Conservation (phyloP, 1,140 invertebrate species). For the Helicorthomorpha holstii region DNA sequence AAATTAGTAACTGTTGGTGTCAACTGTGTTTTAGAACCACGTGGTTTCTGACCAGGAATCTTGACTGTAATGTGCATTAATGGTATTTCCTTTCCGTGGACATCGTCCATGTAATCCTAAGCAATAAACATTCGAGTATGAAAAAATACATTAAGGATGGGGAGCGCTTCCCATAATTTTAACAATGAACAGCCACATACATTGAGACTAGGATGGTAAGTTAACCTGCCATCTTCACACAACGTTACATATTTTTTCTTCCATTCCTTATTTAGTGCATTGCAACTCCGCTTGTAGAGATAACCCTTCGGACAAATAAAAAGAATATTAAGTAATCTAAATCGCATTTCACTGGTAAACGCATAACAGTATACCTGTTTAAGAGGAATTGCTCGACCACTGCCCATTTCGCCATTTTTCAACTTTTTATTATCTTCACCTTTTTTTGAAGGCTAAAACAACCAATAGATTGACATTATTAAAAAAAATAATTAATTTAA, state of each 20-base stretch:
- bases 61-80: slow-evolving; percentile 93
- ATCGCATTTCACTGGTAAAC: slow-evolving; percentile 5
- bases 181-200: slow-evolving; percentile 46
- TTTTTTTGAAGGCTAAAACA: slow-evolving; percentile 54
- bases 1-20: slow-evolving; percentile 11
- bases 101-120: slow-evolving; percentile 95
- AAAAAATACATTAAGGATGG: too few relatives aligned
- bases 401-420: slow-evolving; percentile 59
- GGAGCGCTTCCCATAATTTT: too few relatives aligned
- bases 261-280: slow-evolving; percentile 92
- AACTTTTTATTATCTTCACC: slow-evolving; percentile 58
- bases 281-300: slow-evolving; percentile 88
- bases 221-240: slow-evolving; percentile 79
- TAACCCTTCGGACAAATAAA: slow-evolving; percentile 41
- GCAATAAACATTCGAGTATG: too few relatives aligned
- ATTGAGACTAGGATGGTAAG: slow-evolving; percentile 89
- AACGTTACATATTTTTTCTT: slow-evolving; percentile 99
- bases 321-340: not conserved
- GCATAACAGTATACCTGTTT: slow-evolving; percentile 44
- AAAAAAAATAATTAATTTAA: not conserved
- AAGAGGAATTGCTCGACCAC: slow-evolving; percentile 83
- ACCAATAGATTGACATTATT: slow-evolving; percentile 6
- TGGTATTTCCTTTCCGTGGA: slow-evolving; percentile 91
- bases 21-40: slow-evolving; percentile 57
- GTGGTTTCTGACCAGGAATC: slow-evolving; percentile 82